Conservation (phyloP, 2,888 invertebrate species). For the Mechanitis messenoides region DNA sequence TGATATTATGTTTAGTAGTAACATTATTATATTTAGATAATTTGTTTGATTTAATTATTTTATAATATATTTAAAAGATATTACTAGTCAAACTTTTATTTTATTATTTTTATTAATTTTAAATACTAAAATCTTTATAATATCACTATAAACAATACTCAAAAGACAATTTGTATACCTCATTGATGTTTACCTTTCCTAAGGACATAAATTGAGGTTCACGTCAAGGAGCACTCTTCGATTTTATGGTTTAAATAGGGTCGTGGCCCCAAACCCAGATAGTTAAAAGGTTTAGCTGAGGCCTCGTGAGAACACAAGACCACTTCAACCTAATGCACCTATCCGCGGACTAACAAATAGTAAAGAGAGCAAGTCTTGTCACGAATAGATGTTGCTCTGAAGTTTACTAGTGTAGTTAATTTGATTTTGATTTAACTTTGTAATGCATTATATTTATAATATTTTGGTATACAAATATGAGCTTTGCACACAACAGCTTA, state of each 20-base stretch:
- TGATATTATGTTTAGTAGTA: too few relatives aligned
- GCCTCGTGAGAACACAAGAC: conserved; percentile 63
- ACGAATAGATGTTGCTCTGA: conserved; percentile 39
- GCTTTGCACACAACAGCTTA: too few relatives aligned
- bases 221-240: conserved; percentile 30
- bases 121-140: background rate
- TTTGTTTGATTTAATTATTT: background rate
- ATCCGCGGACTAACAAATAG: conserved; percentile 35
- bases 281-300: conserved; percentile 68
- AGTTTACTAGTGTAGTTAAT: conserved; percentile 32
- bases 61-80: background rate
- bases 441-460: conserved; percentile 5
- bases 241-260: conserved; percentile 55
- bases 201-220: conserved; percentile 38
- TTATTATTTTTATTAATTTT: too few relatives aligned
- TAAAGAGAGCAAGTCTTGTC: conserved; percentile 40
- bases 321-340: conserved; percentile 50
- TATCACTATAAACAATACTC: background rate
- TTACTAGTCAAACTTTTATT: too few relatives aligned
- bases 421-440: conserved; percentile 34
- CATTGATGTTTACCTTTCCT: conserved; percentile 8
- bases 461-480: background rate
- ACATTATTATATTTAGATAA: too few relatives aligned
- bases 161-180: background rate
- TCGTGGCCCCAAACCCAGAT: conserved; percentile 66